Conservation (phyloP, 2,888 invertebrate genomes). For the Odontothrips loti region DNA sequence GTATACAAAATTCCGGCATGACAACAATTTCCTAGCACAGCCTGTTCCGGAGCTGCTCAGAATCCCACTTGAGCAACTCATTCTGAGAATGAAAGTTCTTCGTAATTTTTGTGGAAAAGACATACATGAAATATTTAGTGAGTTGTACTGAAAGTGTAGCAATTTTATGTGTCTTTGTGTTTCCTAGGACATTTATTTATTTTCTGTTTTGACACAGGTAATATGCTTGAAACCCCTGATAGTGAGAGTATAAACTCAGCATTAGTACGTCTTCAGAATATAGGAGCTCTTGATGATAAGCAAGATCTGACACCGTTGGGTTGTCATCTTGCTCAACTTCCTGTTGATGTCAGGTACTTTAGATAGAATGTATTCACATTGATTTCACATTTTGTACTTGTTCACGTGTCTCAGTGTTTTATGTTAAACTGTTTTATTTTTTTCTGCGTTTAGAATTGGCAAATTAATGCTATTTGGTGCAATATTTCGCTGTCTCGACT, state of each 20-base stretch:
- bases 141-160: conserved; percentile 41
- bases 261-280: conserved; percentile 64
- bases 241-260: conserved; percentile 64
- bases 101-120: conserved; percentile 50
- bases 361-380: not conserved
- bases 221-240: conserved; percentile 69
- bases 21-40: conserved; percentile 62
- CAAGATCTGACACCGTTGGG: conserved; percentile 78
- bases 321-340: conserved; percentile 79
- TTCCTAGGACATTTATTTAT: conserved; percentile 42
- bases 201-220: conserved; percentile 47
- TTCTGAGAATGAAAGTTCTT: conserved; percentile 70
- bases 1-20: conserved; percentile 64
- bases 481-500: conserved; percentile 87
- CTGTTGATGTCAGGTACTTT: conserved; percentile 66
- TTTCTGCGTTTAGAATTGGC: conserved; percentile 18
- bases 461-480: conserved; percentile 88
- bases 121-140: conserved; percentile 55
- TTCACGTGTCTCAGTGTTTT: not conserved
- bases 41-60: conserved; percentile 86
- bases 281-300: conserved; percentile 73
- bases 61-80: conserved; percentile 77
- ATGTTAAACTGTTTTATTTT: not conserved
- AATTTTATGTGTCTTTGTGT: not conserved
- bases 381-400: conserved; percentile 28